Evolutionary conservation across 2,113 vertebrate species (phyloP), one percentile per base, ranked within the genome.

Genomic region (Odontophorus gujanensis): DNA sequence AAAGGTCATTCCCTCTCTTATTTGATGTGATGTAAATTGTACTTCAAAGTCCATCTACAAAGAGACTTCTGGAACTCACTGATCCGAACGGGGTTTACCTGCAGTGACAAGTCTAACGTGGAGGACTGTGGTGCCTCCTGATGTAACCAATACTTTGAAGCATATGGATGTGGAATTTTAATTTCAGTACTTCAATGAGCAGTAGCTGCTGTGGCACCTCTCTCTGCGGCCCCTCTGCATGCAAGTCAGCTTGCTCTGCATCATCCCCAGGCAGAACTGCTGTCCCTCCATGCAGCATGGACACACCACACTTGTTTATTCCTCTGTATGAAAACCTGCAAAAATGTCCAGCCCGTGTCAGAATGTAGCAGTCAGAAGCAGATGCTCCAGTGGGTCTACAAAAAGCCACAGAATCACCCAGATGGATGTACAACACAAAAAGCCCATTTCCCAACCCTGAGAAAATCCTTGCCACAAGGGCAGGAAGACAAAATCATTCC

Each of bases 21-120:
- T 83, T 71, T 88, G 65, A 88, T 83, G 73, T 36, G 65, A 88
- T 62, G 20, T 66, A 93, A 91, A 88, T 59, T 83, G 30, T 77
- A 88, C 81, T 91, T 96, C 81, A 68, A 92, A 96, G 93, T 74
- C 85, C 73, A 67, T 15, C 87, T 67, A 62, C 72, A 91, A 58
- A 85, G 53, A 61, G 40, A 30, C 63, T 77, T 77, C 48, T 88
- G 63, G 68, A 83, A 91, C 50, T 1, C 11, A 63, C 34, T 59
- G 92, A 89, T 85, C 11, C 0, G 0, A 91, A 73, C 26, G 68
- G 63, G 51, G 76, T 74, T 74, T 90, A 81, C 82, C 38, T 58
- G 51, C 75, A 74, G 62, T 0, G 21, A 74, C 47, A 66, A 67
- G 43, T 14, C 40, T 55, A 65, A 68, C 0, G 2, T 50, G 61